phyloP scores from a whole-genome alignment of 30 jellyfish, hydroid and myxozoan genomes.

The Sanderia malayensis region DNA sequence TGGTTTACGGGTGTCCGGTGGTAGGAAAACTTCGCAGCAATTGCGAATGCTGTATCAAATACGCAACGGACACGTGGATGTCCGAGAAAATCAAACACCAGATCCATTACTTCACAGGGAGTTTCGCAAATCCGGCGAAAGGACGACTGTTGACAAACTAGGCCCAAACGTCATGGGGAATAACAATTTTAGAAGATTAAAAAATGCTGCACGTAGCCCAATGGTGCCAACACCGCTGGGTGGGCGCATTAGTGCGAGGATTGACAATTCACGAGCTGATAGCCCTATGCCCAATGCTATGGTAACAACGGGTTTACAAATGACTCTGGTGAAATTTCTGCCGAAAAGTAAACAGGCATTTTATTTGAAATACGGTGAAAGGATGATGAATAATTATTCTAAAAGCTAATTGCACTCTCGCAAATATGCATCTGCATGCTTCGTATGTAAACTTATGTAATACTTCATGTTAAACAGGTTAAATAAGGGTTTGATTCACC shows the following conservation, averaged over 20 bases:
- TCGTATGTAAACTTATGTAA: too few relatives aligned
- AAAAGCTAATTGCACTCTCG: too few relatives aligned
- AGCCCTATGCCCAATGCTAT: too few relatives aligned
- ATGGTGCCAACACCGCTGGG: too few relatives aligned
- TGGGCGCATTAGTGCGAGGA: not conserved
- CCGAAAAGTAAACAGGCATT: conserved; percentile 54
- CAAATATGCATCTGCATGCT: too few relatives aligned
- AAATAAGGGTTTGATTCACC: too few relatives aligned
- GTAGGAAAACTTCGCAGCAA: not conserved
- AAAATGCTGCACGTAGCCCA: conserved; percentile 16
- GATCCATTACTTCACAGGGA: not conserved
- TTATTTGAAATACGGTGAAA: conserved; percentile 19
- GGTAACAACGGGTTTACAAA: conserved; percentile 26
- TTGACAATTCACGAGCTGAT: not conserved
- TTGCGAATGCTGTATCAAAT: conserved; percentile 44
- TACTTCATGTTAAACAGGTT: too few relatives aligned
- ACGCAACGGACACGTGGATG: conserved; percentile 33
- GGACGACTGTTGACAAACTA: conserved; percentile 3
- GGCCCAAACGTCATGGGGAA: not conserved
- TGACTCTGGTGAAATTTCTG: conserved; percentile 50
- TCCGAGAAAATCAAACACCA: conserved; percentile 6
- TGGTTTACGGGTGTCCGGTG: conserved; percentile 12
- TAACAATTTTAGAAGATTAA: not conserved
- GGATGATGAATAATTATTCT: not conserved
- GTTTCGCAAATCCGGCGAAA: not conserved